Base-by-base conservation (phyloP, 1,140 invertebrate genomes). In the Mizuhopecten yessoensis region DNA sequence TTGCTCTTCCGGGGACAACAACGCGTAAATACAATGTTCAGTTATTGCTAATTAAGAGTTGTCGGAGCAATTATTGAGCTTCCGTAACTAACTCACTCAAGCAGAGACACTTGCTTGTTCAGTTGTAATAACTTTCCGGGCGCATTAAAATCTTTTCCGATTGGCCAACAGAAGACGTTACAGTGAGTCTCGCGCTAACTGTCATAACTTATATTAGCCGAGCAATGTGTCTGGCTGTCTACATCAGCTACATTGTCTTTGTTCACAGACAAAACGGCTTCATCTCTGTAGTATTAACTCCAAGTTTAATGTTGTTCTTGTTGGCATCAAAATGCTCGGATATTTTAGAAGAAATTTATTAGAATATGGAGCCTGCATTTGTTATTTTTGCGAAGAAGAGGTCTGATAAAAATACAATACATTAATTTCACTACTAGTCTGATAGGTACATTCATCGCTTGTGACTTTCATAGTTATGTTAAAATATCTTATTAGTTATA, bases 21-120 rank as follows among this genome's bases (percentile, higher is more conserved):
- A 36, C 34, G 36, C 36, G 23, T 87, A 87, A 87, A 87, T 39
- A 87, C 33, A n/a, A 87, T 29, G 34, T 34, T 87, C 36, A 34
- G n/a, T 87, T 87, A 87, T 39, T 87, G 87, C 34, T 87, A 87
- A 87, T 87, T 87, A 36, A 39, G 34, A 34, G 87, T 87, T 87
- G 87, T 87, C 87, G 36, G 36, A 87, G 29, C 87, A 87, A 87
- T 87, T 87, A 36, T 39, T 29, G 34, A 36, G 36, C 87, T 87
- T 87, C 87, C 87, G 87, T 29, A 87, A 87, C 87, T n/a, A 36
- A 34, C 33, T 17, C 87, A 87, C 34, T 87, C 34, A 87, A 34
- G 87, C 34, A 39, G 87, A 87, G 36, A 34, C n/a, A 34, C 34
- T 87, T 36, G 87, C 34, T 39, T 36, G 36, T 36, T n/a, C 36